Evolutionary conservation across 2,113 vertebrate species (phyloP).

Genomic region (Erythrolamprus reginae): DNA sequence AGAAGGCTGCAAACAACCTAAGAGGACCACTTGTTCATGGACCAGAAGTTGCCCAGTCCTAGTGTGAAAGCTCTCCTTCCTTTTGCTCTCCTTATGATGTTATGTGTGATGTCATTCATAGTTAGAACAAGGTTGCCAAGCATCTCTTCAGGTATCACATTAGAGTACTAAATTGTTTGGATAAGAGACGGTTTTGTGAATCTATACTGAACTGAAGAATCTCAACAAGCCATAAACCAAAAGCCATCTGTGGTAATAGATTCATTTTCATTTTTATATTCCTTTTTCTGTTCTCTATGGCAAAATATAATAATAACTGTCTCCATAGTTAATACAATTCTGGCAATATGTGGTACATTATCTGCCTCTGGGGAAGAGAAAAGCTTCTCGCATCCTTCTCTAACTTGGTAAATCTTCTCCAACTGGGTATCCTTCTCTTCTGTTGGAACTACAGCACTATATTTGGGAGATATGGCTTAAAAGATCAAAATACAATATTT

Average conservation of each 20-base stretch:
- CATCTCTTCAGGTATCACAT: not conserved
- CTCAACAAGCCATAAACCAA: not conserved
- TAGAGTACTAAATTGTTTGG: not conserved
- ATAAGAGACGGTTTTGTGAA: not conserved
- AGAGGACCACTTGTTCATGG: not conserved
- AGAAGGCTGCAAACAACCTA: not conserved
- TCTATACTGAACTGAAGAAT: not conserved
- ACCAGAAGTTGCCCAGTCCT: not conserved
- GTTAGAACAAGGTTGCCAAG: constrained; percentile 16
- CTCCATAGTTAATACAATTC: not conserved
- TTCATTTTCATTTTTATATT: not conserved
- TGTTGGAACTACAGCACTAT: not conserved
- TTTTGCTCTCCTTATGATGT: not conserved
- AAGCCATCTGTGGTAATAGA: not conserved
- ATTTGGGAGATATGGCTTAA: not conserved
- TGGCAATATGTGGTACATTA: too few relatives aligned
- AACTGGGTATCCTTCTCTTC: not conserved
- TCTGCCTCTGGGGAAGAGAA: too few relatives aligned
- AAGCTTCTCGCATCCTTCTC: not conserved
- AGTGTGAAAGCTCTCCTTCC: not conserved
- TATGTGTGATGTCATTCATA: constrained; percentile 6
- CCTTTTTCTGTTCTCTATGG: not conserved
- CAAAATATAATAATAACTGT: too few relatives aligned
- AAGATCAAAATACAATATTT: not conserved
- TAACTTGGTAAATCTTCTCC: not conserved